Conservation (phyloP, 2,797 vertebrate genomes). For the Uromys caudimaculatus region DNA sequence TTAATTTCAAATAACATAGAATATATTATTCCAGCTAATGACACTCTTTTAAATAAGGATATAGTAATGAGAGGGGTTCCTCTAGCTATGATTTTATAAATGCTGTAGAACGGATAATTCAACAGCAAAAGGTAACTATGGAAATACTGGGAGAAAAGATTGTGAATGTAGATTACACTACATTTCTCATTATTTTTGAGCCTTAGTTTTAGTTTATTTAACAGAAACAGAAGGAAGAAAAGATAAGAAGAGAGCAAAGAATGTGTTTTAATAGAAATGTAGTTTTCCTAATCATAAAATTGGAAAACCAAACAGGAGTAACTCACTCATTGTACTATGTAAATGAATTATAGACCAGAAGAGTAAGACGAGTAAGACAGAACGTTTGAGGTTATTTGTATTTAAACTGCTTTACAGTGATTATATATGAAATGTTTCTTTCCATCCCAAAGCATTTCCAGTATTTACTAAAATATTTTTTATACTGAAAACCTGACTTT, state of each 20-base stretch:
- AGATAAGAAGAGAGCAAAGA: conserved; percentile 50
- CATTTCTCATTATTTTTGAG: conserved; percentile 61
- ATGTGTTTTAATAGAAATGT: neutral
- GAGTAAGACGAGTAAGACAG: neutral
- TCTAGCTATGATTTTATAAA: conserved; percentile 44
- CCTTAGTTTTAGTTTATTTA: conserved; percentile 59
- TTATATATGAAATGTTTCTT: neutral
- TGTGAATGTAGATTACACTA: conserved; percentile 57
- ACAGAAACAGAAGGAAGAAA: conserved; percentile 37
- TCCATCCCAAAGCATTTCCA: neutral
- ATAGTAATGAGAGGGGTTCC: conserved; percentile 1
- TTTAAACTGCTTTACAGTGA: conserved; percentile 43
- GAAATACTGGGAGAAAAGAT: neutral
- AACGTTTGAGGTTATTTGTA: neutral
- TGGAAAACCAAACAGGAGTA: conserved; percentile 37
- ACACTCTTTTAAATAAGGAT: neutral
- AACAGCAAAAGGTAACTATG: neutral
- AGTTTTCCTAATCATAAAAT: neutral
- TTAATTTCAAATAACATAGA: conserved; percentile 52
- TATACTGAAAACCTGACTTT: neutral
- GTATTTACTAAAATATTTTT: conserved; percentile 5
- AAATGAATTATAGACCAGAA: conserved; percentile 13
- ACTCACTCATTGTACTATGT: neutral
- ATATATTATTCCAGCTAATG: neutral
- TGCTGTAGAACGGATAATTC: conserved; percentile 5